Evolutionary conservation across 2,888 invertebrate genomes (phyloP).

Genomic region (Timandra comae): DNA sequence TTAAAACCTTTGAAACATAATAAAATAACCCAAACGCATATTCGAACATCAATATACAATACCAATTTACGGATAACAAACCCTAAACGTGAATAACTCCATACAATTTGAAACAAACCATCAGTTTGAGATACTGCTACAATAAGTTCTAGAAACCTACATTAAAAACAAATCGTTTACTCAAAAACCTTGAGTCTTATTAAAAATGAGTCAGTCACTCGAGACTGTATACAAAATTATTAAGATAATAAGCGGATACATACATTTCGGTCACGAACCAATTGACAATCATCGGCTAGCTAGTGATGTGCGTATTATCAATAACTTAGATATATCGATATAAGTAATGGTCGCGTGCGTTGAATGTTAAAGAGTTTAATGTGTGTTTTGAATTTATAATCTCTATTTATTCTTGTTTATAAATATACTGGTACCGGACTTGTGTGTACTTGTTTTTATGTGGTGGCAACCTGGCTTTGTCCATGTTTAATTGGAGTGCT

Average conservation of each 20-base stretch:
- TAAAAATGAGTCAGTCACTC: conserved; percentile 68
- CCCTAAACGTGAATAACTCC: too few relatives aligned
- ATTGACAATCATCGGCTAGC: conserved; percentile 75
- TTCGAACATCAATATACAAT: too few relatives aligned
- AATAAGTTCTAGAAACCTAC: conserved; percentile 2
- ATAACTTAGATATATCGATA: conserved; percentile 24
- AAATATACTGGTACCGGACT: neutral
- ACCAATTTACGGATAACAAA: too few relatives aligned
- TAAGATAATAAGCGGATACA: conserved; percentile 75
- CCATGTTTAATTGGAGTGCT: too few relatives aligned
- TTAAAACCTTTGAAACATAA: too few relatives aligned
- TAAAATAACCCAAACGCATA: too few relatives aligned
- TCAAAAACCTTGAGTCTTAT: conserved; percentile 57
- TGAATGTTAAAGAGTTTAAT: too few relatives aligned
- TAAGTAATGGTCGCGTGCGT: conserved; percentile 2
- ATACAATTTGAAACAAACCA: too few relatives aligned
- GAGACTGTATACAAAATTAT: conserved; percentile 71
- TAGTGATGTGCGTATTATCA: conserved; percentile 35
- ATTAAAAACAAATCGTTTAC: conserved; percentile 46
- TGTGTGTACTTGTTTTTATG: too few relatives aligned
- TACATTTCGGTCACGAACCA: conserved; percentile 75
- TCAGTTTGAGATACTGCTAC: too few relatives aligned
- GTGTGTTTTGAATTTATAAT: neutral
- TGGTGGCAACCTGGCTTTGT: too few relatives aligned
- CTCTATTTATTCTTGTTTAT: neutral